Conservation (phyloP, 2,113 vertebrate genomes). For the Etheostoma cragini region DNA sequence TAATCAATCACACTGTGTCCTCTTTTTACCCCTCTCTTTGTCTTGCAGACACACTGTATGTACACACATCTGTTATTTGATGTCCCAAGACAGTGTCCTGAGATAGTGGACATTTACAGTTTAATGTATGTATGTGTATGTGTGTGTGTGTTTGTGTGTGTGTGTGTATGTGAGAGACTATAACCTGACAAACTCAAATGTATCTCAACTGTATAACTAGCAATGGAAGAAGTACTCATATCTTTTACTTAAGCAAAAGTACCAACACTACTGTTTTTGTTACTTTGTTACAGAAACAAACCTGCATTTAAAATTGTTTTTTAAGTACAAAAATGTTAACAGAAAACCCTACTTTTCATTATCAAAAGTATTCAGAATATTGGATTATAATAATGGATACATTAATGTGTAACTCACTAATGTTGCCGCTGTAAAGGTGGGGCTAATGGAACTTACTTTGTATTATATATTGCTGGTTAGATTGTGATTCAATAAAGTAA, state of each 20-base stretch:
- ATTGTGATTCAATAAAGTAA: background rate
- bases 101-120: slow-evolving; percentile 43
- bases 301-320: background rate
- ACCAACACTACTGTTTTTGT: no score
- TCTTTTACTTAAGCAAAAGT: background rate
- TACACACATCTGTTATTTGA: slow-evolving; percentile 22
- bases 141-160: slow-evolving; percentile 4
- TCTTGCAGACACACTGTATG: background rate
- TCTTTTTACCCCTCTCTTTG: slow-evolving; percentile 7
- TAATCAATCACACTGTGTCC: slow-evolving; percentile 73
- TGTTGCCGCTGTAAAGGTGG: background rate
- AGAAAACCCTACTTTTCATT: background rate
- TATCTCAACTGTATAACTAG: slow-evolving; percentile 29
- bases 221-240: background rate
- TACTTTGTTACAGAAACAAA: no score
- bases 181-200: slow-evolving; percentile 27
- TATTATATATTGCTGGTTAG: background rate
- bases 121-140: slow-evolving; percentile 3
- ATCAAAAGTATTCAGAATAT: background rate
- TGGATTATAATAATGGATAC: background rate
- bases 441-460: background rate
- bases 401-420: background rate
- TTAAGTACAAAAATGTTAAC: background rate
- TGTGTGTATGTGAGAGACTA: slow-evolving; percentile 10
- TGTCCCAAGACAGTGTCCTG: slow-evolving; percentile 12